Evolutionary conservation across 2,888 invertebrate genomes (phyloP).

Genomic region (Crocallis elinguaria): DNA sequence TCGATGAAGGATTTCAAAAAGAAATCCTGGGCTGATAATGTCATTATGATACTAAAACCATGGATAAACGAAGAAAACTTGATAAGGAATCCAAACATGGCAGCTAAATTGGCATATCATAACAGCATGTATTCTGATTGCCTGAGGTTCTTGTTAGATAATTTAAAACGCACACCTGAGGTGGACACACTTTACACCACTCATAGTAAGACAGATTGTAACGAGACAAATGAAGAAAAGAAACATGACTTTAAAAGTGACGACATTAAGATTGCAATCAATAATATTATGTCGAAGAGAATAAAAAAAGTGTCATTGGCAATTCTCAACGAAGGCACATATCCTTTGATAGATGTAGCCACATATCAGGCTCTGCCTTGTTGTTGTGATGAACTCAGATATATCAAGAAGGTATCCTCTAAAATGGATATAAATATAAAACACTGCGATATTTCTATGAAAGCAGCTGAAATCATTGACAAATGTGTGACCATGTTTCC

Average conservation of each 20-base stretch:
- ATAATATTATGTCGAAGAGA: constrained; percentile 67
- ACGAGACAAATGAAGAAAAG: constrained; percentile 24
- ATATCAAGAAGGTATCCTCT: constrained; percentile 41
- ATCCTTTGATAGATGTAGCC: constrained; percentile 56
- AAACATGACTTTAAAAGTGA: constrained; percentile 49
- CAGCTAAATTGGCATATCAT: constrained; percentile 73
- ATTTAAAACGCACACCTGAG: constrained; percentile 51
- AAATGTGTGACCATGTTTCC: constrained; percentile 74
- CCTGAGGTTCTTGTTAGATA: constrained; percentile 60
- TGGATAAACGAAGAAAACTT: constrained; percentile 67
- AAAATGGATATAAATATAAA: constrained; percentile 36
- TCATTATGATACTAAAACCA: constrained; percentile 64
- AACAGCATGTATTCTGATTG: constrained; percentile 66
- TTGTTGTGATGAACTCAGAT: constrained; percentile 69
- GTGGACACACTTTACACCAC: constrained; percentile 55
- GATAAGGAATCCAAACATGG: constrained; percentile 64
- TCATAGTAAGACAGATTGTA: constrained; percentile 51
- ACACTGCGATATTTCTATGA: constrained; percentile 54
- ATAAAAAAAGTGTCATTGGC: constrained; percentile 72
- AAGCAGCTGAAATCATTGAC: constrained; percentile 69
- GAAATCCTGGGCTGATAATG: constrained; percentile 71
- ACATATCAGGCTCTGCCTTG: constrained; percentile 64
- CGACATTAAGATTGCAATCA: constrained; percentile 63
- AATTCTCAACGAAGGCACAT: constrained; percentile 70
- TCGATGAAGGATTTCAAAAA: constrained; percentile 67